Conservation (phyloP, 2,797 vertebrate species). For the Manis javanica region DNA sequence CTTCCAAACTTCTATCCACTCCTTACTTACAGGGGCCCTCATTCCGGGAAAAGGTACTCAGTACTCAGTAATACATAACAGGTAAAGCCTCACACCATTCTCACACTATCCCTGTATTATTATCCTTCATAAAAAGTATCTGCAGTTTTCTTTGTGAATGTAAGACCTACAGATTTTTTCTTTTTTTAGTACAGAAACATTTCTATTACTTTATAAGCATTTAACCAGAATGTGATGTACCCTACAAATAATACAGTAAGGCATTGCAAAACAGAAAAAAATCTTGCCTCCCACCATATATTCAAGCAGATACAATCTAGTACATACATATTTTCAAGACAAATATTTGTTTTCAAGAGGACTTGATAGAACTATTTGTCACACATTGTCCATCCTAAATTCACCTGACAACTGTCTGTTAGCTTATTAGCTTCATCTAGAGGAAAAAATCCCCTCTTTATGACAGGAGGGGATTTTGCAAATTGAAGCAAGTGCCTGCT, state of each 20-base stretch:
- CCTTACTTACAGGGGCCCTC: not conserved
- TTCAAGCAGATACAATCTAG: not conserved
- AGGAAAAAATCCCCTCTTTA: not conserved
- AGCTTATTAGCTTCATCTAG: not conserved
- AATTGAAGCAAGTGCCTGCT: not conserved
- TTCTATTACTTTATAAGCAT: not conserved
- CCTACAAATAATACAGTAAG: not conserved
- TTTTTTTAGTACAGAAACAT: not conserved
- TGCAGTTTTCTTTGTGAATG: not conserved
- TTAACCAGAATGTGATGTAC: not conserved
- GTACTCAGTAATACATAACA: not conserved
- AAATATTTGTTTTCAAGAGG: not conserved
- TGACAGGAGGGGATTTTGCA: not conserved
- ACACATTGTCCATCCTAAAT: not conserved
- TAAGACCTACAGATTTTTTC: not conserved
- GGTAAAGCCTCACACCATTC: not conserved
- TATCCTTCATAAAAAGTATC: not conserved
- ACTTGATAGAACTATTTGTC: not conserved
- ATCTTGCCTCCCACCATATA: not conserved
- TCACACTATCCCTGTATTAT: not conserved
- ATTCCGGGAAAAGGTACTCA: not conserved
- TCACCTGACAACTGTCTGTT: not conserved
- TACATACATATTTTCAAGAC: not conserved
- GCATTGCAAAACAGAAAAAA: not conserved
- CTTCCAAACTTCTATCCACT: not conserved